Conservation (phyloP, 2,888 invertebrate genomes). For the Fragum whitleyi region DNA sequence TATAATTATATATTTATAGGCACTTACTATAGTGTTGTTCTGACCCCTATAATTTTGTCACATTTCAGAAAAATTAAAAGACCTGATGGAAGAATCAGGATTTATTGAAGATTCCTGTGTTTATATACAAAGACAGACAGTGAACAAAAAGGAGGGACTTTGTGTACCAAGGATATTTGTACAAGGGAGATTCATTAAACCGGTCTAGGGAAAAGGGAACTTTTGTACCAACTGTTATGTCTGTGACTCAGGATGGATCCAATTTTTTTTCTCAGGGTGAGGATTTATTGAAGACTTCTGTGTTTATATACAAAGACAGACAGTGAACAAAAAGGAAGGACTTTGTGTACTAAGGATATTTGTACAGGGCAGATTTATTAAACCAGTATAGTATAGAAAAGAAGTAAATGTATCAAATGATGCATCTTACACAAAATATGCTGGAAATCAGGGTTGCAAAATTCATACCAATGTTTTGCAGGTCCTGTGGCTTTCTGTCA, state of each 20-base stretch:
- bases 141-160: constrained; percentile 96
- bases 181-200: constrained; percentile 88
- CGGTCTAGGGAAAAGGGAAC: constrained; percentile 3
- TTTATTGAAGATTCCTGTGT: constrained; percentile 89
- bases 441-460: too few species aligned
- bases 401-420: too few species aligned
- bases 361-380: constrained; percentile 89
- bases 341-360: constrained; percentile 96
- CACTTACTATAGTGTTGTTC: too few species aligned
- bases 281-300: constrained; percentile 90
- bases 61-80: constrained; percentile 89
- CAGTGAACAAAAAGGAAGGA: constrained; percentile 96
- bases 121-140: constrained; percentile 94
- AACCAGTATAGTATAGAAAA: constrained; percentile 43
- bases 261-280: too few species aligned
- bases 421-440: too few species aligned
- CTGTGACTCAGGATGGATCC: too few species aligned
- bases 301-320: constrained; percentile 93
- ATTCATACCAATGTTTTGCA: too few species aligned
- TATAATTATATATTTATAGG: too few species aligned
- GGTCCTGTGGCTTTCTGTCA: too few species aligned
- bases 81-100: constrained; percentile 89
- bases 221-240: too few species aligned
- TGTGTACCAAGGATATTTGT: constrained; percentile 97
- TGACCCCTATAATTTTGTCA: too few species aligned